These are phyloP conservation scores for Turritopsis rubra DNA, from an alignment of 30 jellyfish, hydroid and myxozoan species.

Conservation along the genomic window DNA sequence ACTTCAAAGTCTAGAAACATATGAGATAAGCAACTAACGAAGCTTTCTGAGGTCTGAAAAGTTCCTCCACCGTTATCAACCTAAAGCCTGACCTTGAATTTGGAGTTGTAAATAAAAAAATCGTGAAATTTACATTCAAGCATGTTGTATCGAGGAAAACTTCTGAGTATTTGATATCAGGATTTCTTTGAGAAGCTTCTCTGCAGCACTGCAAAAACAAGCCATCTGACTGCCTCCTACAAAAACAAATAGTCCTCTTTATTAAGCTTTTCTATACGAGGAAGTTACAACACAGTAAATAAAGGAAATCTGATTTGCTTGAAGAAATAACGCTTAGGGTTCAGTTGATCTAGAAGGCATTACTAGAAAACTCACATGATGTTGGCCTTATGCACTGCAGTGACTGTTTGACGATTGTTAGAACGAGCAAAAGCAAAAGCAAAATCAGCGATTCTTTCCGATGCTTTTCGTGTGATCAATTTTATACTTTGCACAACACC, in stretches of 20 bases:
- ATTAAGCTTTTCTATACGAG: not conserved
- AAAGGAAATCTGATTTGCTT: too few species aligned
- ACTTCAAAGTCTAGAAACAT: too few species aligned
- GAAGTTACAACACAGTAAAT: not conserved
- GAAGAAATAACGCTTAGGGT: too few species aligned
- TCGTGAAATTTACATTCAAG: too few species aligned
- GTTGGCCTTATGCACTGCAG: slow-evolving; percentile 99
- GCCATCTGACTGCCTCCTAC: slow-evolving; percentile 98
- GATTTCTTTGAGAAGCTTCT: slow-evolving; percentile 86
- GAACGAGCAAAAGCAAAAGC: slow-evolving; percentile 95
- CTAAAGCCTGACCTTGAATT: too few species aligned
- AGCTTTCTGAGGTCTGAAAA: too few species aligned
- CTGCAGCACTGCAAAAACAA: slow-evolving; percentile 91
- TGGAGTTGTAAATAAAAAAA: too few species aligned
- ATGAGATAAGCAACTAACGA: too few species aligned
- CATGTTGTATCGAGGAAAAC: slow-evolving; percentile 92
- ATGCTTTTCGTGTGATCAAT: slow-evolving; percentile 89
- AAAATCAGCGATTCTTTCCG: slow-evolving; percentile 87
- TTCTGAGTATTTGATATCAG: slow-evolving; percentile 67
- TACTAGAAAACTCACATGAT: slow-evolving; percentile 51
- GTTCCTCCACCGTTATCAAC: too few species aligned
- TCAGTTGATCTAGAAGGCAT: too few species aligned
- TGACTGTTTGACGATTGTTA: slow-evolving; percentile 59
- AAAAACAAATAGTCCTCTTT: not conserved
- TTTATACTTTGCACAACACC: slow-evolving; percentile 99